Percentiles rank a stretch among this genome's conserved stretches.
Evolutionary conservation across 2,797 vertebrate species (phyloP).

Genomic region (Siniperca undulata): DNA sequence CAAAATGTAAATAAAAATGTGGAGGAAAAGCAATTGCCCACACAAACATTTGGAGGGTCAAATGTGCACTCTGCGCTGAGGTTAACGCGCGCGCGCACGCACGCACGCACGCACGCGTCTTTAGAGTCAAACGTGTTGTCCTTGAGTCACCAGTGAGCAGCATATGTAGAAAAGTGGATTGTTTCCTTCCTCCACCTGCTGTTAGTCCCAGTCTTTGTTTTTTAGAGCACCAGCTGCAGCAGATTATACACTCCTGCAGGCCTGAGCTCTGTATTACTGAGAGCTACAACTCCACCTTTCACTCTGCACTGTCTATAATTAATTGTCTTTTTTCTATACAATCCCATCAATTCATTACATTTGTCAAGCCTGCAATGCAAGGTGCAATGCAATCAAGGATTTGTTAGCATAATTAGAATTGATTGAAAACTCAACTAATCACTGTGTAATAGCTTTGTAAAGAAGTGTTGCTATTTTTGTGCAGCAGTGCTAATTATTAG

Average conservation of each 20-base stretch:
- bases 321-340: constrained; percentile 35
- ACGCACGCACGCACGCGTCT: neutral
- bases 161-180: constrained; percentile 30
- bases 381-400: constrained; percentile 48
- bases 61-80: constrained; percentile 22
- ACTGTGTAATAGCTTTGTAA: constrained; percentile 46
- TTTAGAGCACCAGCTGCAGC: constrained; percentile 28
- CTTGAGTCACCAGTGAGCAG: constrained; percentile 48
- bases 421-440: constrained; percentile 68
- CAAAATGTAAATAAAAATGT: neutral
- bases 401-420: constrained; percentile 60
- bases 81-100: neutral
- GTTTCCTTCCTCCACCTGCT: constrained; percentile 52
- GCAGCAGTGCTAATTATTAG: constrained; percentile 57
- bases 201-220: constrained; percentile 27
- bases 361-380: constrained; percentile 33
- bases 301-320: constrained; percentile 39
- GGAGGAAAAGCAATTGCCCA: neutral
- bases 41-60: constrained; percentile 15
- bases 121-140: constrained; percentile 27
- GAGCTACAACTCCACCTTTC: constrained; percentile 26
- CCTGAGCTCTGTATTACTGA: constrained; percentile 7
- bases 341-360: constrained; percentile 53
- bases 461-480: constrained; percentile 48
- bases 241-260: constrained; percentile 26